Evolutionary conservation across 1,140 invertebrate genomes (phyloP).

Genomic region (Riptortus pedestris): DNA sequence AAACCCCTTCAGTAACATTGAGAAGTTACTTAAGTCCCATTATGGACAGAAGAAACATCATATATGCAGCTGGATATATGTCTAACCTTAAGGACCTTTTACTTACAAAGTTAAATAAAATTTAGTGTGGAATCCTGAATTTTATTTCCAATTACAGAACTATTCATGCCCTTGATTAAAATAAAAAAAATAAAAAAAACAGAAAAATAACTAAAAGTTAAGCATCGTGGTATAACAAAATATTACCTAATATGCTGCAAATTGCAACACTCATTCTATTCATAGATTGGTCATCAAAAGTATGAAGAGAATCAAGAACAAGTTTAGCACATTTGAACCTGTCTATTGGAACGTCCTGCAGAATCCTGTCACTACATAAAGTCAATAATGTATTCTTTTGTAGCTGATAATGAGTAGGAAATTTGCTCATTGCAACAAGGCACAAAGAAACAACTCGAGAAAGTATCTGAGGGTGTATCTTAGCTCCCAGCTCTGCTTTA

Average conservation of each 20-base stretch:
- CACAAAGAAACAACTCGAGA: constrained; percentile 57
- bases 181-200: too few relatives aligned
- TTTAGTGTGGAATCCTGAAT: too few relatives aligned
- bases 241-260: constrained; percentile 56
- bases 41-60: too few relatives aligned
- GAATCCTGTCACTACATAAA: constrained; percentile 65
- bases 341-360: constrained; percentile 66
- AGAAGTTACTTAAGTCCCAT: too few relatives aligned
- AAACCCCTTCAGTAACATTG: too few relatives aligned
- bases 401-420: constrained; percentile 57
- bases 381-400: constrained; percentile 70
- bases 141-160: too few relatives aligned
- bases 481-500: constrained; percentile 51
- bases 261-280: constrained; percentile 74
- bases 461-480: constrained; percentile 56
- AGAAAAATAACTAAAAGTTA: too few relatives aligned
- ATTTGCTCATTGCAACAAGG: constrained; percentile 59
- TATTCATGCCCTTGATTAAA: too few relatives aligned
- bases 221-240: too few relatives aligned
- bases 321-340: constrained; percentile 59
- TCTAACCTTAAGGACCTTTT: too few relatives aligned
- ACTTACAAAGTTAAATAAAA: too few relatives aligned
- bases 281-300: constrained; percentile 62
- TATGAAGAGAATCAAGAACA: constrained; percentile 64
- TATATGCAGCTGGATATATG: too few relatives aligned